Evolutionary conservation across 2,797 vertebrate species (phyloP).

Genomic region (Lutjanus campechanus): DNA sequence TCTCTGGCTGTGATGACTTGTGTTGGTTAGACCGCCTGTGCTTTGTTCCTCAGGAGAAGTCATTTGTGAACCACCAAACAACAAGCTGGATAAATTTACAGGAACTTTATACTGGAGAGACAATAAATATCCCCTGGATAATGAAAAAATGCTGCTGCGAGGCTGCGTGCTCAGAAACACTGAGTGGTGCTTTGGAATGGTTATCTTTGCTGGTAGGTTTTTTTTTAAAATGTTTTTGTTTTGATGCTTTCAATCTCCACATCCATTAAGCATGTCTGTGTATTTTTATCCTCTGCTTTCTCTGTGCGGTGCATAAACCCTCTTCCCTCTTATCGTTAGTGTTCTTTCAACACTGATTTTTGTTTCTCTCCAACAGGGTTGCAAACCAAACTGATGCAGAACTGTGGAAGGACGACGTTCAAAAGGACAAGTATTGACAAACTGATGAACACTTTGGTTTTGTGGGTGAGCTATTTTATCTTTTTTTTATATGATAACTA

Average conservation of each 20-base stretch:
- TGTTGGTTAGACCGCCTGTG: neutral
- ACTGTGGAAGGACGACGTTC: conserved; percentile 89
- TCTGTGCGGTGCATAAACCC: neutral
- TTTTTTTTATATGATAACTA: neutral
- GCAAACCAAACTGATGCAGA: conserved; percentile 94
- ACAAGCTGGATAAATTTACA: conserved; percentile 89
- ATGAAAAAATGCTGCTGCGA: conserved; percentile 88
- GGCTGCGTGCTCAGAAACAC: conserved; percentile 91
- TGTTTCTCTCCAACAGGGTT: conserved; percentile 69
- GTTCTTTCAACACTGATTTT: neutral
- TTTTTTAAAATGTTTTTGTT: conserved; percentile 4
- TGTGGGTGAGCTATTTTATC: conserved; percentile 86
- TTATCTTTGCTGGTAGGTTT: conserved; percentile 89
- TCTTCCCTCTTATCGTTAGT: neutral
- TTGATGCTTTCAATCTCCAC: neutral
- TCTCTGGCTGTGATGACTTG: neutral
- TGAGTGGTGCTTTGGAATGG: conserved; percentile 91
- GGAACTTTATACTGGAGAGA: conserved; percentile 87
- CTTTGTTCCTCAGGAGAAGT: conserved; percentile 83
- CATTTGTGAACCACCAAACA: conserved; percentile 91
- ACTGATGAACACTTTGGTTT: conserved; percentile 91
- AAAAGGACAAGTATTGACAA: conserved; percentile 93
- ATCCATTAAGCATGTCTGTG: neutral
- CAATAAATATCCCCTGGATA: conserved; percentile 86
- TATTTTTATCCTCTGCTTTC: neutral